Base-by-base conservation (phyloP, 1,140 invertebrate genomes). In the Pseudomyrmex gracilis region DNA sequence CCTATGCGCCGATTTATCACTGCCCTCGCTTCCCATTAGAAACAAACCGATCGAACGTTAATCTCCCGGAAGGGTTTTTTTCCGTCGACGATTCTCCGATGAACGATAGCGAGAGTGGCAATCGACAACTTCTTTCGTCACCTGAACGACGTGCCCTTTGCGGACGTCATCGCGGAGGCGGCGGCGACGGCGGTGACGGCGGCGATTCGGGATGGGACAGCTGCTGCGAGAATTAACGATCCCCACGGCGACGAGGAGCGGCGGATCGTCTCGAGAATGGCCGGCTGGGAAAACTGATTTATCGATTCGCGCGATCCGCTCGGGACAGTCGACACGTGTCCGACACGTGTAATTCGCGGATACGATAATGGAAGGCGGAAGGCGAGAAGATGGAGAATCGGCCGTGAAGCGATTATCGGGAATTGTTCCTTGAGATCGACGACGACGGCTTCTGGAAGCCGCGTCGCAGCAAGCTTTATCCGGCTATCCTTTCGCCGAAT, bases 101-200 rank as follows among this genome's bases (percentile, higher is more conserved):
- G 49, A 74, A 82, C 55, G 47, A 53, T 73, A 34, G 22, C 57
- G 70, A 7, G 47, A 15, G 2, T 64, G 9, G 17, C 34, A 70
- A 74, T 34, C 45, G 47, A 64, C 57, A 58, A 58, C 64, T 78
- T 84, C 73, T 84, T 84, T 80, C 85, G 88, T 89, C 89, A 89
- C 82, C 89, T 89, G 73, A 63, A 83, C 83, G 77, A 84, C 10
- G 64, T 78, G 63, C 47, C 34, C 55, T 74, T 78, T 51, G 53
- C 64, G 13, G 17, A 77, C 64, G 22, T 67, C 82, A 84, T 84
- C 55, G 64, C 82, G 34, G 34, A 34, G 34, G 5, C 24, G 24
- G 24, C 2, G 24, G 24, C 24, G 24, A 2, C 24, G 24, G 2
- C 24, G 24, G 1, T 3, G 24, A 1, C 34, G 34, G 34, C 34